phyloP scores from a whole-genome alignment of 1,140 invertebrate species.

The Carposina sasakii region DNA sequence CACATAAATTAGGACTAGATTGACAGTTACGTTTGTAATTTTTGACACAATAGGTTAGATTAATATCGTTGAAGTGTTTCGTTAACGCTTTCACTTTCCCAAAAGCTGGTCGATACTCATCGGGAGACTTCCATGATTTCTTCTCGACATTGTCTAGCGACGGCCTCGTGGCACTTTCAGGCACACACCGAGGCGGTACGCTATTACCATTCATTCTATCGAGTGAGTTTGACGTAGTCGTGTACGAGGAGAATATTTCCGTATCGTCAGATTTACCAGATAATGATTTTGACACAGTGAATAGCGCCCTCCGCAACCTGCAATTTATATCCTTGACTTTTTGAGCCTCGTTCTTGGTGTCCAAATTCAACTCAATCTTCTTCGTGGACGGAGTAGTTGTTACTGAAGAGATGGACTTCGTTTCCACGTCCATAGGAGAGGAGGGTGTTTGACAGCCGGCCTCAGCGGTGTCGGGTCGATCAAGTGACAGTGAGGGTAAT shows the following conservation, averaged over 20 bases:
- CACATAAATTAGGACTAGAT: conserved; percentile 65
- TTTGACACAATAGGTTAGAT: conserved; percentile 60
- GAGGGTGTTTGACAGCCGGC: conserved; percentile 55
- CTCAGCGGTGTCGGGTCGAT: conserved; percentile 50
- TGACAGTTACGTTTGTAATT: conserved; percentile 65
- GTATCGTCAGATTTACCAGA: conserved; percentile 58
- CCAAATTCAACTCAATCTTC: conserved; percentile 41
- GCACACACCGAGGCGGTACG: neutral
- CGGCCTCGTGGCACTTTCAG: conserved; percentile 33
- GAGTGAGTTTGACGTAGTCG: conserved; percentile 52
- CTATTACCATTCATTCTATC: conserved; percentile 36
- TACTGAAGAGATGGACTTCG: conserved; percentile 19
- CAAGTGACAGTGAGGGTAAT: conserved; percentile 53
- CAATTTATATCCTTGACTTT: conserved; percentile 46
- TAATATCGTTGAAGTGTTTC: conserved; percentile 75
- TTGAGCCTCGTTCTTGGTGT: conserved; percentile 40
- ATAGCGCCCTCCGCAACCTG: conserved; percentile 47
- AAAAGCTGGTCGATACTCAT: conserved; percentile 74
- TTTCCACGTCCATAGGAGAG: conserved; percentile 33
- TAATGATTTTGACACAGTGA: conserved; percentile 44
- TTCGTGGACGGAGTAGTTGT: conserved; percentile 13
- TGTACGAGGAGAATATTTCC: conserved; percentile 43
- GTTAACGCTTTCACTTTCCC: conserved; percentile 78
- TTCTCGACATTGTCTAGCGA: conserved; percentile 59
- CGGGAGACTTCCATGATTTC: conserved; percentile 77